These are phyloP conservation scores for Dinomys branickii DNA, from an alignment of 2,113 vertebrate species.

Conservation along the genomic window DNA sequence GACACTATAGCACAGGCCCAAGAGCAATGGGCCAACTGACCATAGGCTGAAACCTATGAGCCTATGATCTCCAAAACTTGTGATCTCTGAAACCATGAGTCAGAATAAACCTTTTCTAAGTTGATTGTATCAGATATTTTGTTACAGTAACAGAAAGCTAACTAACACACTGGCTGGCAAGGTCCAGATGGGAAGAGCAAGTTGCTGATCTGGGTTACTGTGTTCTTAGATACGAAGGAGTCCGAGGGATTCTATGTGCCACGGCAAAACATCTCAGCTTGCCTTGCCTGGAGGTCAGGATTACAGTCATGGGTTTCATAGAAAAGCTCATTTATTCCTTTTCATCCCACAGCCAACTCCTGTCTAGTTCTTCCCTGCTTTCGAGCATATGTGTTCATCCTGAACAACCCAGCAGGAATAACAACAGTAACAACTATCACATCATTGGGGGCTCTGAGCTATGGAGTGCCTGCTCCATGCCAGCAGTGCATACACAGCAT, in stretches of 20 bases:
- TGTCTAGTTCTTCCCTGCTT: no score
- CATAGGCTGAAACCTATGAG: neutral
- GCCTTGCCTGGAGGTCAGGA: neutral
- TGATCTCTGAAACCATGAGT: neutral
- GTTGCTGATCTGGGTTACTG: rapidly evolving
- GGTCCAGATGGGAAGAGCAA: neutral
- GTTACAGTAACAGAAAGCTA: neutral
- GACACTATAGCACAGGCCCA: neutral
- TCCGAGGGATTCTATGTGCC: neutral
- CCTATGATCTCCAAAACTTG: neutral
- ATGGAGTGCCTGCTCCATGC: rapidly evolving
- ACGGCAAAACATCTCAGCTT: neutral
- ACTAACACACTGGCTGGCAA: neutral
- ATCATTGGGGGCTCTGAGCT: neutral
- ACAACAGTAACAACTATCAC: neutral
- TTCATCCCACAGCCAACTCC: neutral
- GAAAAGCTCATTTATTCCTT: neutral
- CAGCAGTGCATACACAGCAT: rapidly evolving
- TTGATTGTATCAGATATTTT: neutral
- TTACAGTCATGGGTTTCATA: neutral
- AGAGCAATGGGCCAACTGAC: neutral
- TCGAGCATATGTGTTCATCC: no score
- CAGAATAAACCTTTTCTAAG: neutral
- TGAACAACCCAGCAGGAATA: no score
- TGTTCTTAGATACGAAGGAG: neutral